These are phyloP conservation scores for Pyralis farinalis DNA, from an alignment of 2,888 invertebrate genomes.

Conservation along the genomic window DNA sequence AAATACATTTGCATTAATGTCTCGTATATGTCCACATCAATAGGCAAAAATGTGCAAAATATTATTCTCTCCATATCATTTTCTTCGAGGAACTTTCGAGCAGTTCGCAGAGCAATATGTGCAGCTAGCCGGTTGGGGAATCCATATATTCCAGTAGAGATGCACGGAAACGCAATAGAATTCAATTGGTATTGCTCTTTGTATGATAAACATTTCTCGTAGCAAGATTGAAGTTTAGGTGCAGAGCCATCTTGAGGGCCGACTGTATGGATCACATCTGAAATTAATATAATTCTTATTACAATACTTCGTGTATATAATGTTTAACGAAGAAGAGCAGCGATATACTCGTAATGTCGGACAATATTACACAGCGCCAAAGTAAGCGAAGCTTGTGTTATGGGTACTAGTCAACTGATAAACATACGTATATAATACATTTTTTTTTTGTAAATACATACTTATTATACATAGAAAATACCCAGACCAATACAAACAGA, in stretches of 20 bases:
- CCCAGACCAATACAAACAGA: too few species aligned
- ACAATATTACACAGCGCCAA: too few species aligned
- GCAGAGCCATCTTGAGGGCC: constrained; percentile 90
- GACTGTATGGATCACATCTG: constrained; percentile 95
- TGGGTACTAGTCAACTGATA: too few species aligned
- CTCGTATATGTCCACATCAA: constrained; percentile 87
- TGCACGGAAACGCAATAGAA: constrained; percentile 92
- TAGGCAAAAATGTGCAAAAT: constrained; percentile 88
- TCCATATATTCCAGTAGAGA: constrained; percentile 95
- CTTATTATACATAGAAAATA: too few species aligned
- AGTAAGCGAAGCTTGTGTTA: too few species aligned
- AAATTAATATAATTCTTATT: constrained; percentile 20
- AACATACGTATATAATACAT: too few species aligned
- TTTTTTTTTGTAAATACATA: too few species aligned
- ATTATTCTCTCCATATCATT: constrained; percentile 85
- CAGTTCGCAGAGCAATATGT: constrained; percentile 85
- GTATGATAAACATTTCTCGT: constrained; percentile 83
- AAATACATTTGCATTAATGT: constrained; percentile 87
- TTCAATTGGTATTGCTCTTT: constrained; percentile 78
- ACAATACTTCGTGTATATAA: too few species aligned
- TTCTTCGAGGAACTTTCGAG: constrained; percentile 83
- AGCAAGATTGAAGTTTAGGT: constrained; percentile 84
- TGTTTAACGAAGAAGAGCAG: too few species aligned
- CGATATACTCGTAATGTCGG: too few species aligned
- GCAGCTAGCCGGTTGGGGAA: constrained; percentile 91